A percentile compares a stretch with the other conserved stretches of the same genome.
Conservation (phyloP, 2,113 vertebrate species). For the Onychostoma macrolepis region DNA sequence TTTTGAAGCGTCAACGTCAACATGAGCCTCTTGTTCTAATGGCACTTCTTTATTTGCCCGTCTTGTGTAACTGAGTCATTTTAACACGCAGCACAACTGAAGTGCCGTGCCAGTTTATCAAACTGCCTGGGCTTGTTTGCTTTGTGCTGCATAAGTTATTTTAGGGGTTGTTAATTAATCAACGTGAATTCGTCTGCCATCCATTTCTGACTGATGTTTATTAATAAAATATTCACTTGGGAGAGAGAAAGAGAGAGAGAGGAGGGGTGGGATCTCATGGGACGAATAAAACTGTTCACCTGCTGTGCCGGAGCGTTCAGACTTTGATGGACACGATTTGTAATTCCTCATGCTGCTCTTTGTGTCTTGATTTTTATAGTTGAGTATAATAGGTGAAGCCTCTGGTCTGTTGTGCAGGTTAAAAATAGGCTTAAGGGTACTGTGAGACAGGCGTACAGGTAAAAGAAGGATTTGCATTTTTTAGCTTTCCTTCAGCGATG, state of each 20-base stretch:
- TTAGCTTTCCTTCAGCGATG: not conserved
- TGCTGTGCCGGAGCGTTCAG: not conserved
- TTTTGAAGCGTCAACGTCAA: slow-evolving; percentile 23
- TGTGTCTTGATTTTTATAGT: slow-evolving; percentile 39
- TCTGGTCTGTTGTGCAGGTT: not conserved
- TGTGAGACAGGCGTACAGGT: slow-evolving; percentile 2
- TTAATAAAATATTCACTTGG: slow-evolving; percentile 41
- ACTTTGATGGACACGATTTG: slow-evolving; percentile 39
- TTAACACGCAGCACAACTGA: slow-evolving; percentile 19
- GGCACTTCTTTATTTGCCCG: slow-evolving; percentile 3
- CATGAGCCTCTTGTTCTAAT: slow-evolving; percentile 12
- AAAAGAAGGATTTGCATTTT: slow-evolving; percentile 8
- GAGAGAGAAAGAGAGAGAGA: not conserved
- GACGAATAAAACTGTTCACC: slow-evolving; percentile 34
- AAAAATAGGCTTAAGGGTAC: slow-evolving; percentile 10
- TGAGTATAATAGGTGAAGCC: not conserved
- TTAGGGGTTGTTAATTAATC: slow-evolving; percentile 58
- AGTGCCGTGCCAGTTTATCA: slow-evolving; percentile 31
- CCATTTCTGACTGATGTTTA: slow-evolving; percentile 46
- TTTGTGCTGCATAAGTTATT: slow-evolving; percentile 46
- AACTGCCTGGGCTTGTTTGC: slow-evolving; percentile 37
- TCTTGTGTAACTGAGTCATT: slow-evolving; percentile 17
- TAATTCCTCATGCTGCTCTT: slow-evolving; percentile 34
- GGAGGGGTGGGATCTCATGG: not conserved
- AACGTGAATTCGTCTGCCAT: slow-evolving; percentile 44